Evolutionary conservation across 2,888 invertebrate genomes (phyloP), one percentile per base, ranked within the genome.

Genomic region (Spodoptera picta): DNA sequence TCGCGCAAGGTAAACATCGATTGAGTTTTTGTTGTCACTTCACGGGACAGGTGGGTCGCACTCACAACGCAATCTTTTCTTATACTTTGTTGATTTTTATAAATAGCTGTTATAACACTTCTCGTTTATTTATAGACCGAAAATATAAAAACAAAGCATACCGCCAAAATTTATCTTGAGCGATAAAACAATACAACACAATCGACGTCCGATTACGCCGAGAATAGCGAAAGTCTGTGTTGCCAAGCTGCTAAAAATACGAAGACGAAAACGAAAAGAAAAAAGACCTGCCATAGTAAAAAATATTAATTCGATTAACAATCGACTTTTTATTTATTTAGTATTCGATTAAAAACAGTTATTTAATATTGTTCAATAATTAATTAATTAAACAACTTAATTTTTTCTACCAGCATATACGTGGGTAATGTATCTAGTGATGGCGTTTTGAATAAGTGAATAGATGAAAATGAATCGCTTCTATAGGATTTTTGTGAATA

Each of bases 1-100:
- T 57, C 67, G 73, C 59, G 57, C 69, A 57, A 83, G 75, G 82
- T 84, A 87, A 87, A 88, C 90, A 90, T 90, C 85, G 90, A 89
- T 90, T 83, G 83, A 84, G 84, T 82, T 83, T 84, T 83, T 36
- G 84, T 83, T 82, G 80, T 73, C 77, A 52, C 66, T 55, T 68
- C 79, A 55, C 69, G 59, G 64, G 64, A 19, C 61, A 64, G 60
- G 64, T 69, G 59, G 62, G 49, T 49, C 59, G 70, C 54, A 42
- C 14, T 44, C 24, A 41, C 48, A 52, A 24, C 36, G 31, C 44
- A 27, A 42, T 36, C 42, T 14, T 43, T 51, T 27, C 6, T 19
- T 55, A 63, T 47, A 43, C 46, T 3, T 4, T 23, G 50, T 3
- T 43, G 2, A 54, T 59, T 67, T 75, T 47, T 57, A 58, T 46